Conservation (phyloP, 2,113 vertebrate species). For the Bolborhynchus lineola region DNA sequence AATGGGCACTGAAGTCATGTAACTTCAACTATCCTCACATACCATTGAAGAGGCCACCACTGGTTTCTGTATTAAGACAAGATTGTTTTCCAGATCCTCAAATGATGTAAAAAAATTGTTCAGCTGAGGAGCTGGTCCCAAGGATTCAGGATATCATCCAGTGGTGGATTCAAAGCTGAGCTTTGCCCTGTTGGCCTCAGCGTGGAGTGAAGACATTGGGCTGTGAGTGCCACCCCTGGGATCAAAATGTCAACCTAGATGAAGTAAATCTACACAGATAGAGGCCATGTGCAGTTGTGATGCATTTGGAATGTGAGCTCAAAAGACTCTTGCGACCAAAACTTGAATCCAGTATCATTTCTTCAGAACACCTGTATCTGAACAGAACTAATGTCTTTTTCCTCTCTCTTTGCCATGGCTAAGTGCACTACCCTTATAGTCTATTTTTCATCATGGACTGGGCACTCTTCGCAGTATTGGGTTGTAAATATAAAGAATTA, state of each 20-base stretch:
- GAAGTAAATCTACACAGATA: background rate
- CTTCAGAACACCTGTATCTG: conserved; percentile 15
- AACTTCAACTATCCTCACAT: background rate
- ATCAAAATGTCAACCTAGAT: background rate
- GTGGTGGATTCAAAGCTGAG: background rate
- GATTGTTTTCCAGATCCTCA: background rate
- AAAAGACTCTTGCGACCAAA: conserved; percentile 33
- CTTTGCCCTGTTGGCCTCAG: background rate
- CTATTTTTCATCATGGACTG: conserved; percentile 67
- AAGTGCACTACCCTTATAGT: conserved; percentile 62
- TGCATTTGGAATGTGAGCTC: conserved; percentile 21
- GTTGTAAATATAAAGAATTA: conserved; percentile 79
- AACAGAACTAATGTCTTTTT: conserved; percentile 7
- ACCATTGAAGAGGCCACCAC: background rate
- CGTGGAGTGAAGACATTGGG: background rate
- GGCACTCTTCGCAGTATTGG: conserved; percentile 69
- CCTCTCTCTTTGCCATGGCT: conserved; percentile 33
- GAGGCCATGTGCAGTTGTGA: background rate
- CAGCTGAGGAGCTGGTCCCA: background rate
- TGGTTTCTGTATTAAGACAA: background rate
- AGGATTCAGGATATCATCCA: background rate
- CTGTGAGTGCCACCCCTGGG: background rate
- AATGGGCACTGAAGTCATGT: background rate
- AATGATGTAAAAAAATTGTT: background rate
- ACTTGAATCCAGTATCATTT: conserved; percentile 48